Base-by-base conservation (phyloP, 2,888 invertebrate species). In the Liopterus haemorrhoidalis region DNA sequence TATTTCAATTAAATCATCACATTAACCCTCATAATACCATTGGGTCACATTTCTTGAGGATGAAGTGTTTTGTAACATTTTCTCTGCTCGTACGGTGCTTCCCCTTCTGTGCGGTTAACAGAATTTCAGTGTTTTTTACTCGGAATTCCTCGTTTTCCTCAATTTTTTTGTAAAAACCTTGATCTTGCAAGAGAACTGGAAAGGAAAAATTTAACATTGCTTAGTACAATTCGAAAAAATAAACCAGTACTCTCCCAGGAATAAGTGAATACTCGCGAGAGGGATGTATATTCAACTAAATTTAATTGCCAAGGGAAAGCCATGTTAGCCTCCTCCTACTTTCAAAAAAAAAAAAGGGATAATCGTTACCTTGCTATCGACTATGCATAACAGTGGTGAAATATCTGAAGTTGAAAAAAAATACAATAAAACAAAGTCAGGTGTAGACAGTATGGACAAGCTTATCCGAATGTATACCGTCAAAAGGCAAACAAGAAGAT, bases 371-470 rank as follows among this genome's bases (percentile, higher is more conserved):
- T n/a, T n/a, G n/a, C n/a, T n/a, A n/a, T n/a, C n/a, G n/a, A n/a
- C n/a, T n/a, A n/a, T n/a, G n/a, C n/a, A n/a, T n/a, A n/a, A n/a
- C n/a, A n/a, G n/a, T n/a, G n/a, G n/a, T 30, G 15, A 20, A 19
- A 39, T 37, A 12, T 37, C 37, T 22, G 37, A 22, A 37, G 22
- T 3, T 37, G 2, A 37, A 3, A 37, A 37, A 12, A 37, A 35
- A 5, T 46, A 28, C 27, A 46, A 35, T 21, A 25, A 27, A 46
- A 46, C 46, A 22, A 44, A 44, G 24, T 32, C 33, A 21, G 36
- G 35, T 15, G 36, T 41, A 21, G 44, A 38, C 24, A 38, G 11
- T 14, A 44, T 38, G 33, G 35, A 46, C 24, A 40, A 41, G 39
- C 28, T 46, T 22, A 24, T 31, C 12, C 12, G 35, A 33, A 15